These are phyloP conservation scores for Aegotheles bennettii DNA, from an alignment of 2,113 vertebrate species.

Conservation along the genomic window DNA sequence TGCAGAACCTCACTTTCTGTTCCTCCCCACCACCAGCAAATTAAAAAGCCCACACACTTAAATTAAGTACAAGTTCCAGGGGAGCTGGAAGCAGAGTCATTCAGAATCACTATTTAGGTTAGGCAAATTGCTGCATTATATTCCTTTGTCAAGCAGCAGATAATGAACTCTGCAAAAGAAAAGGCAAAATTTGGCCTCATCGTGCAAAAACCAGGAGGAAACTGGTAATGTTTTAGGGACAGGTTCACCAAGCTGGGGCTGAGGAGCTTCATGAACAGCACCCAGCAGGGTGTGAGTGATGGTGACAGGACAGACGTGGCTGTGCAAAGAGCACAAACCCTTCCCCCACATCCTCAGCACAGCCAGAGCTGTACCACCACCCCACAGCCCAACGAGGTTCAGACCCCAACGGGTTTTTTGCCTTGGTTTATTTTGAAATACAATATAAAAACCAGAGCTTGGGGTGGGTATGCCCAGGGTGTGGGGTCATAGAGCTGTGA, in stretches of 20 bases:
- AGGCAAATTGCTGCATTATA: background rate
- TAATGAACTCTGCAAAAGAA: background rate
- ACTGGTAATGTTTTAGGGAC: fast-evolving
- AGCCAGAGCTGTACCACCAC: background rate
- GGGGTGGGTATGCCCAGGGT: background rate
- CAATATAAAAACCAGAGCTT: too few relatives aligned
- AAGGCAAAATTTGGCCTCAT: background rate
- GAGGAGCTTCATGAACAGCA: fast-evolving
- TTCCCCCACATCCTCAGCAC: background rate
- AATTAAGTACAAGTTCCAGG: constrained; percentile 4
- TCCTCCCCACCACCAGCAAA: constrained; percentile 5
- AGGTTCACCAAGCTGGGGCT: background rate
- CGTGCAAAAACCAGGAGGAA: background rate
- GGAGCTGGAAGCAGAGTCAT: background rate
- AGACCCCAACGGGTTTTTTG: background rate
- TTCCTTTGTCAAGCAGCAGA: background rate
- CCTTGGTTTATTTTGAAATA: background rate
- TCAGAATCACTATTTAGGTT: background rate
- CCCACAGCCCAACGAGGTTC: background rate
- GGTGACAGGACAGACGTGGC: fast-evolving
- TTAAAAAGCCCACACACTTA: constrained; percentile 39
- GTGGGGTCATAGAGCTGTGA: background rate
- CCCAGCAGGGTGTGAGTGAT: fast-evolving
- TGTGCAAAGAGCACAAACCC: fast-evolving
- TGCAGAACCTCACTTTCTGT: background rate